Evolutionary conservation across 2,888 invertebrate species (phyloP).

Genomic region (Lithodes maja): DNA sequence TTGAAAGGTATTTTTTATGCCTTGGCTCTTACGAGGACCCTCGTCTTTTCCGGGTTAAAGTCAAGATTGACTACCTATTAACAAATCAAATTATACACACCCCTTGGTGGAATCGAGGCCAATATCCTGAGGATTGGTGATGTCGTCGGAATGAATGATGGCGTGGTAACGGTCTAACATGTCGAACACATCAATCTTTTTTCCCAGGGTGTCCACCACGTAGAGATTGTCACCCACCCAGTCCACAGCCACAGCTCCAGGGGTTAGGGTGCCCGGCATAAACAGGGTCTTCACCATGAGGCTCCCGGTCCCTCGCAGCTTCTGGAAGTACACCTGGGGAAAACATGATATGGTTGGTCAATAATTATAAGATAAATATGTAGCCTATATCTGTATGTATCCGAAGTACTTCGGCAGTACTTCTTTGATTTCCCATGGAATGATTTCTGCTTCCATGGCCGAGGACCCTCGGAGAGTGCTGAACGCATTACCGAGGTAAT

Average conservation of each 20-base stretch:
- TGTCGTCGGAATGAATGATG: conserved; percentile 91
- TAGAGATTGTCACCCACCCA: conserved; percentile 98
- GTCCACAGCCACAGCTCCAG: conserved; percentile 93
- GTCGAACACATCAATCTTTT: conserved; percentile 96
- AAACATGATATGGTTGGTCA: neutral
- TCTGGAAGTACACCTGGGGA: conserved; percentile 60
- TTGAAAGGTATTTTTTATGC: no score
- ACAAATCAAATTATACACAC: conserved; percentile 72
- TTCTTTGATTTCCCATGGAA: no score
- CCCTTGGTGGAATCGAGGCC: conserved; percentile 95
- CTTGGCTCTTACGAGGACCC: no score
- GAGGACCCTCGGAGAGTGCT: no score
- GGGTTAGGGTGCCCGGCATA: conserved; percentile 90
- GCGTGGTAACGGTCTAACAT: conserved; percentile 90
- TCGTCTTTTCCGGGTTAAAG: no score
- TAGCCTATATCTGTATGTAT: no score
- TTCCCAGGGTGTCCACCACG: conserved; percentile 93
- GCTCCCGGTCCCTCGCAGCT: conserved; percentile 60
- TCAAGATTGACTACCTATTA: no score
- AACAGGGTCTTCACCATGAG: conserved; percentile 79
- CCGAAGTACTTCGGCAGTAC: no score
- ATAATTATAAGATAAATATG: neutral
- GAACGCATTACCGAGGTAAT: no score
- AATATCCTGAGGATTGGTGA: conserved; percentile 92
- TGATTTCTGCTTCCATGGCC: no score